These are phyloP conservation scores for Drosophila neutralis DNA, from an alignment of 2,888 invertebrate genomes.

Conservation along the genomic window DNA sequence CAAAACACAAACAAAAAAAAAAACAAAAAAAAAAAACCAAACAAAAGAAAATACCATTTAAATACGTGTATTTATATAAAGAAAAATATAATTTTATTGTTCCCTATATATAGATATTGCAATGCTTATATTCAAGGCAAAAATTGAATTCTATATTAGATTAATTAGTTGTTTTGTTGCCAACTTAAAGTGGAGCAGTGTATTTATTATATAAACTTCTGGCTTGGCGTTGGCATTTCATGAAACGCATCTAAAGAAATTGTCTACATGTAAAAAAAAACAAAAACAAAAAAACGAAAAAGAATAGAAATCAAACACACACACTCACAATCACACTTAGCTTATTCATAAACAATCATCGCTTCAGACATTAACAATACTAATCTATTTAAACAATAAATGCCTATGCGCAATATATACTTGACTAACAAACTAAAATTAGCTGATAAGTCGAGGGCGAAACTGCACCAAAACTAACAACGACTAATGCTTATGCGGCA, in stretches of 20 bases:
- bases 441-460: constrained; percentile 61
- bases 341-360: constrained; percentile 30
- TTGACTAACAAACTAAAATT: constrained; percentile 70
- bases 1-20: constrained; percentile 16
- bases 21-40: constrained; percentile 4
- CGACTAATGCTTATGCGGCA: constrained; percentile 43
- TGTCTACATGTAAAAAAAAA: constrained; percentile 4
- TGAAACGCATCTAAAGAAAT: constrained; percentile 8
- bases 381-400: constrained; percentile 26
- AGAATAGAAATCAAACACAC: constrained; percentile 8
- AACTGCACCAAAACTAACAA: constrained; percentile 55
- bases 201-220: constrained; percentile 42
- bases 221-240: constrained; percentile 19
- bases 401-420: constrained; percentile 29
- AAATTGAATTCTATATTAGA: constrained; percentile 51
- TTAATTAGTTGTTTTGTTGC: constrained; percentile 32
- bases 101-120: constrained; percentile 23
- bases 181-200: constrained; percentile 51
- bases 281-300: background rate
- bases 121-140: constrained; percentile 35
- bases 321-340: constrained; percentile 14
- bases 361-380: constrained; percentile 38
- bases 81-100: constrained; percentile 34
- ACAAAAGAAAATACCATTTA: constrained; percentile 36
- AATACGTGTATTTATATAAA: constrained; percentile 59